Base-by-base conservation (phyloP, 1,140 invertebrate genomes). In the Cyrtorhinus lividipennis region DNA sequence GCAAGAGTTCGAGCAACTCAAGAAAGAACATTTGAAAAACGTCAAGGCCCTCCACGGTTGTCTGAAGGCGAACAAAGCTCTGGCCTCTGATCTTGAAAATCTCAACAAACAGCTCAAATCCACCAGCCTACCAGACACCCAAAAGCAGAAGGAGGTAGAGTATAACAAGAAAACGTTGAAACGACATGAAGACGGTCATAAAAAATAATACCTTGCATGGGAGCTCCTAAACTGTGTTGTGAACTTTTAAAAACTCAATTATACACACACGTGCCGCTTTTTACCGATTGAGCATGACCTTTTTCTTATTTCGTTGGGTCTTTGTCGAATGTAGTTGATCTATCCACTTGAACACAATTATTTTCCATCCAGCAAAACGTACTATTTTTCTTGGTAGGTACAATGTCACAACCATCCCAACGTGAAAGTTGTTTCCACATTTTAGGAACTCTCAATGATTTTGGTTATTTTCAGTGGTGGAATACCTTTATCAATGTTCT, bases 11-110 rank as follows among this genome's bases (percentile, higher is more conserved):
- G 30, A 38, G 15, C 30, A 38, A 15, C 3, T 56, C 5, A 27
- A 61, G 20, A 38, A 18, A 1, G 64, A 65, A 24, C 58, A 61
- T 8, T 15, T 24, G 8, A 63, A 59, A 18, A 27, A 44, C 1
- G 2, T 63, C 15, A 63, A 45, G 59, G 24, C 61, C 5, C 58
- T 65, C 2, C 64, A 65, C 59, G 59, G 57, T 20, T 56, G 61
- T 10, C 12, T 63, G 2, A 63, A 60, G 45, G 38, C 57, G 12
- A 65, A 65, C 26, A 62, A 63, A 56, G 27, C 57, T 3, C 48
- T 65, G 24, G 46, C 46, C 1, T 60, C 45, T 23, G 64, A 62
- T 25, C 20, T 65, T 15, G 64, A 63, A 24, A 48, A n/a, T 12
- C n/a, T 62, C 1, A 25, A 62, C 22, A 26, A 27, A 20, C 10